Conservation (phyloP, 1,140 invertebrate species). For the Eupristina koningsbergeri region DNA sequence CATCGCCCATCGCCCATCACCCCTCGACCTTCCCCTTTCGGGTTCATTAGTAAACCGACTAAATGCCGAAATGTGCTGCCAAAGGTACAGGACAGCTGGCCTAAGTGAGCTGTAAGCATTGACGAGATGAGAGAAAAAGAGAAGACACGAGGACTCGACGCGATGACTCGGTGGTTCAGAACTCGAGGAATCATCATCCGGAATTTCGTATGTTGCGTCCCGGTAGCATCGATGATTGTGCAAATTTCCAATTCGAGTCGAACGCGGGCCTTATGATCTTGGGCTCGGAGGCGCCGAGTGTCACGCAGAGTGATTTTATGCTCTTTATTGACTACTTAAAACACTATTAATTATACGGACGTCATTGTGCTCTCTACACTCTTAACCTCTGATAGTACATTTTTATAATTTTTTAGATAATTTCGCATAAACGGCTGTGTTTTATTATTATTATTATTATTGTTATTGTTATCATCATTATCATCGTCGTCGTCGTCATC, state of each 20-base stretch:
- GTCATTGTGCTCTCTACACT: background rate
- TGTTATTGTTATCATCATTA: no score
- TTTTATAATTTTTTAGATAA: no score
- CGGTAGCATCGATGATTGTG: slow-evolving; percentile 65
- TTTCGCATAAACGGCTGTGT: no score
- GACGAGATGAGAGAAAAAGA: background rate
- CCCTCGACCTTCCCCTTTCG: background rate
- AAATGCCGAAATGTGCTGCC: slow-evolving; percentile 59
- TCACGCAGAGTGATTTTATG: slow-evolving; percentile 56
- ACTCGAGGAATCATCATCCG: slow-evolving; percentile 27
- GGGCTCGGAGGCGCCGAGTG: slow-evolving; percentile 48
- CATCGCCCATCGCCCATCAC: background rate
- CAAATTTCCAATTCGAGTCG: slow-evolving; percentile 60
- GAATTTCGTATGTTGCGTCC: slow-evolving; percentile 55
- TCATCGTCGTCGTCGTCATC: no score
- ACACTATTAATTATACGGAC: slow-evolving; percentile 68
- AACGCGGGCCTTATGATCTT: slow-evolving; percentile 39
- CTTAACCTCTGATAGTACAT: no score
- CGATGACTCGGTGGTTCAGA: slow-evolving; percentile 43
- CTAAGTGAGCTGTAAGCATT: slow-evolving; percentile 68
- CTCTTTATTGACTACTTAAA: slow-evolving; percentile 70
- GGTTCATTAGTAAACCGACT: slow-evolving; percentile 71
- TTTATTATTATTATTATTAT: no score
- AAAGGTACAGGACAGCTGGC: slow-evolving; percentile 16
- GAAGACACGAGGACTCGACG: background rate